Evolutionary conservation across 2,888 invertebrate genomes (phyloP).

Genomic region (Ochlodes sylvanus): DNA sequence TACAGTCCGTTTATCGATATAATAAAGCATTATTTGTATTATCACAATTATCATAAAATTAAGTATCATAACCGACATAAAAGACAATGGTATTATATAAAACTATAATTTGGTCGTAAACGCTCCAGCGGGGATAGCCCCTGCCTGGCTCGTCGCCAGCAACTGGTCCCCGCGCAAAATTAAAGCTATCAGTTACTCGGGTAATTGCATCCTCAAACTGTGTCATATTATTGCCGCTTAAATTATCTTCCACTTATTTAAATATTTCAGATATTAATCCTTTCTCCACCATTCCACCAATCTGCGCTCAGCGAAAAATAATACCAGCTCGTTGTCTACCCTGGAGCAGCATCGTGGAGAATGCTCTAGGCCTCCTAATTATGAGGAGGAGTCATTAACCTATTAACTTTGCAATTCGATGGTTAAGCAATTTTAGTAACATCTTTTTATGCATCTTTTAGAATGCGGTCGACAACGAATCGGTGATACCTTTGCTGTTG

Average conservation of each 20-base stretch:
- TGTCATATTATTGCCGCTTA: not conserved
- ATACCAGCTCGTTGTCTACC: too few species aligned
- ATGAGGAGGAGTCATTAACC: too few species aligned
- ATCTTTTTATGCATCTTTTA: too few species aligned
- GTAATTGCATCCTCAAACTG: slow-evolving; percentile 14
- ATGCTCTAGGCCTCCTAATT: too few species aligned
- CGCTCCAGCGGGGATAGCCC: not conserved
- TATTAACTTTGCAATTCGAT: too few species aligned
- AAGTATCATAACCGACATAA: not conserved
- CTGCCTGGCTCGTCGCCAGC: not conserved
- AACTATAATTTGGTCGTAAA: slow-evolving; percentile 4
- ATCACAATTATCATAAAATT: not conserved
- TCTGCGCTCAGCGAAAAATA: too few species aligned
- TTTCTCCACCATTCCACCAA: too few species aligned
- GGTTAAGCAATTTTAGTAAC: too few species aligned
- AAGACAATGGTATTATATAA: not conserved
- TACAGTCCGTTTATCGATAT: not conserved
- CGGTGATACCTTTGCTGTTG: too few species aligned
- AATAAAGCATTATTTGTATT: not conserved
- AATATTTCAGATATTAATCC: slow-evolving; percentile 1
- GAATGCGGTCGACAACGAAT: too few species aligned
- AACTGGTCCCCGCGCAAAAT: not conserved
- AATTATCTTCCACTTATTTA: not conserved
- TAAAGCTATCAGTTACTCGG: slow-evolving; percentile 7
- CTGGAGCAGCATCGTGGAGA: too few species aligned